Base-by-base conservation (phyloP, 1,140 invertebrate species). In the Oscheius sp. region DNA sequence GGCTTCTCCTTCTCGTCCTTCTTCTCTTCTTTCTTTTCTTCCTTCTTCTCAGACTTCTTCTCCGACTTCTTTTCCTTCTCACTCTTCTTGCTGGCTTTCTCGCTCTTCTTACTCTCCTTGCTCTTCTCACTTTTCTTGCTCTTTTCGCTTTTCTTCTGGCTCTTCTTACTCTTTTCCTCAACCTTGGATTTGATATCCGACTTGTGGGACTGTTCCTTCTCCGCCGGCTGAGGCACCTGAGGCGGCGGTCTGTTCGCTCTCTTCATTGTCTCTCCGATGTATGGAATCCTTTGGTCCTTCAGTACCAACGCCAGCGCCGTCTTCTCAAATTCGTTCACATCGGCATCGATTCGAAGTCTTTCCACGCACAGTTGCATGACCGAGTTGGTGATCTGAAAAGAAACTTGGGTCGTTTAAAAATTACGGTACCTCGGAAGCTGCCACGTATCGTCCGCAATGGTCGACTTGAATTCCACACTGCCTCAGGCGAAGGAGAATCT, bases 31-130 rank as follows among this genome's bases (percentile, higher is more conserved):
- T 66, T 31, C 2, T 29, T 45, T 1, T 0, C 26, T 42, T 23
- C 28, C 38, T 52, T 52, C 20, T 49, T 55, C n/a, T n/a, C n/a
- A n/a, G n/a, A n/a, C 35, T n/a, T 65, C 29, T 68, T 68, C 55
- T 68, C 45, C 7, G 55, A 36, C 18, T 55, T 68, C 55, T 68
- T 68, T 35, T 68, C 32, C 13, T 68, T 55, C 23, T 55, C 55
- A n/a, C 42, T 55, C 10, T 58, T 59, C 18, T 45, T 10, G 45
- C 42, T 52, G 20, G 31, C 31, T n/a, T 46, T 67, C 15, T 67
- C 65, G 35, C 35, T 45, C 38, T 36, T 18, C 3, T 55, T 34
- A 67, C 20, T 29, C 15, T 52, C 65, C 3, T 67, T 45, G 26
- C 49, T 65, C 23, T 65, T 65, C 7, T 45, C 10, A 28, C 42